These are phyloP conservation scores for Naso thynnoides DNA, from an alignment of 2,797 vertebrate species.

Conservation along the genomic window DNA sequence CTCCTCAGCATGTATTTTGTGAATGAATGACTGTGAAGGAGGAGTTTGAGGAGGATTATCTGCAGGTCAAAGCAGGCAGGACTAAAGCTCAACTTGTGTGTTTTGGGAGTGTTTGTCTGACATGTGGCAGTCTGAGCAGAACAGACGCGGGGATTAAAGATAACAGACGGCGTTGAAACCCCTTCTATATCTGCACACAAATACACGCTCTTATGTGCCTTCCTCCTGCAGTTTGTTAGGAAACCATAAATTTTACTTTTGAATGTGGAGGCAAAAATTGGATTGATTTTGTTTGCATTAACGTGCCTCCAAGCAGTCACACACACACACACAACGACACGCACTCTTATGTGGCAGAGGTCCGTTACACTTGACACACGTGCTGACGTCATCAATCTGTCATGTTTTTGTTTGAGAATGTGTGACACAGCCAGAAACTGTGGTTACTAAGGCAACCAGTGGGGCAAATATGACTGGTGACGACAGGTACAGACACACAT, in stretches of 20 bases:
- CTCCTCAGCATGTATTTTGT: slow-evolving; percentile 33
- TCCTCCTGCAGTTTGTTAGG: slow-evolving; percentile 2
- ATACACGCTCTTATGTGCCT: slow-evolving; percentile 5
- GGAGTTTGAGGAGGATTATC: slow-evolving; percentile 55
- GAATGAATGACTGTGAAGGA: slow-evolving; percentile 49
- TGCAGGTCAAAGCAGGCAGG: slow-evolving; percentile 41
- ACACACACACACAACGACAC: slow-evolving; percentile 4
- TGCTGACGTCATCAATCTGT: slow-evolving; percentile 53
- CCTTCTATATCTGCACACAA: slow-evolving; percentile 40
- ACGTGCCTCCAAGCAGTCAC: neutral
- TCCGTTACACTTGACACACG: slow-evolving; percentile 18
- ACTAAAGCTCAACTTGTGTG: slow-evolving; percentile 35
- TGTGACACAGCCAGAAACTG: slow-evolving; percentile 48
- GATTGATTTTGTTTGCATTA: neutral
- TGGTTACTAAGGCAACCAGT: slow-evolving; percentile 55
- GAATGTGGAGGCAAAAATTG: neutral
- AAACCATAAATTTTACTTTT: neutral
- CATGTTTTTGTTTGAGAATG: slow-evolving; percentile 52
- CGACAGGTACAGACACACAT: slow-evolving; percentile 23
- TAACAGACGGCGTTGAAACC: slow-evolving; percentile 55
- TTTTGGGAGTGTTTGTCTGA: slow-evolving; percentile 28
- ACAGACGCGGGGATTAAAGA: slow-evolving; percentile 61
- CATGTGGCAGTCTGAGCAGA: slow-evolving; percentile 57
- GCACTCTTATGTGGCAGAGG: slow-evolving; percentile 13
- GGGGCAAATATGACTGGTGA: slow-evolving; percentile 34